Percentiles rank a stretch among this genome's conserved stretches.
Conservation (phyloP, 2,888 invertebrate genomes). For the Ennomos quercinarius region DNA sequence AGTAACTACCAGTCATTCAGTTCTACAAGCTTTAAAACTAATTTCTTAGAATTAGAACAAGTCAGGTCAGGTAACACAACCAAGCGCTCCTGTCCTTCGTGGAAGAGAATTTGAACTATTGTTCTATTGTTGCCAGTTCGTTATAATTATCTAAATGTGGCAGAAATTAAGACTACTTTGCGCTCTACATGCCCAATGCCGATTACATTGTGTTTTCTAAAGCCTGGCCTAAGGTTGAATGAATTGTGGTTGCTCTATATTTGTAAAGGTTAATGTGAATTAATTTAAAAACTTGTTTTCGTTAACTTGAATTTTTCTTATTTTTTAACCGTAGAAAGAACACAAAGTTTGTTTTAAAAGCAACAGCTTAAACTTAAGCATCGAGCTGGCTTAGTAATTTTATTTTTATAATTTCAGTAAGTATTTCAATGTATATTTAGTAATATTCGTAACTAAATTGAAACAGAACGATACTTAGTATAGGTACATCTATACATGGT, state of each 20-base stretch:
- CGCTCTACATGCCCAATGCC: conserved; percentile 33
- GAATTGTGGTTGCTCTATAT: conserved; percentile 10
- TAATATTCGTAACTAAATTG: too few relatives aligned
- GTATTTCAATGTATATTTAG: too few relatives aligned
- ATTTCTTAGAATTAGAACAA: conserved; percentile 16
- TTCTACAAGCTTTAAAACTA: not conserved
- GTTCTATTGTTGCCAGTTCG: conserved; percentile 37
- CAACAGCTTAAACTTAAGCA: too few relatives aligned
- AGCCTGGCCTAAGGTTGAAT: conserved; percentile 13
- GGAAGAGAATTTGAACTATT: conserved; percentile 36
- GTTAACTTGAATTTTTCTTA: too few relatives aligned
- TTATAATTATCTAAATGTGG: conserved; percentile 36
- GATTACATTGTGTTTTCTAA: conserved; percentile 24
- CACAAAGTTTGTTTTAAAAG: too few relatives aligned
- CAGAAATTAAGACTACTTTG: conserved; percentile 34
- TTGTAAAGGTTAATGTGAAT: conserved; percentile 1
- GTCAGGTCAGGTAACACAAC: conserved; percentile 15
- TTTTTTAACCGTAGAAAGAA: too few relatives aligned
- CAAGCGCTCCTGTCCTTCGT: conserved; percentile 23
- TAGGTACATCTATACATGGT: too few relatives aligned
- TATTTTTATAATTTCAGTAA: too few relatives aligned
- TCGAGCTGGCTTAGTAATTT: too few relatives aligned
- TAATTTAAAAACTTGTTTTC: too few relatives aligned
- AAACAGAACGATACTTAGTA: too few relatives aligned
- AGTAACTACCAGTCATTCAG: not conserved